A percentile compares a stretch with the other conserved stretches of the same genome.
phyloP scores from a whole-genome alignment of 2,888 invertebrate genomes.

The Hyposoter didymator region DNA sequence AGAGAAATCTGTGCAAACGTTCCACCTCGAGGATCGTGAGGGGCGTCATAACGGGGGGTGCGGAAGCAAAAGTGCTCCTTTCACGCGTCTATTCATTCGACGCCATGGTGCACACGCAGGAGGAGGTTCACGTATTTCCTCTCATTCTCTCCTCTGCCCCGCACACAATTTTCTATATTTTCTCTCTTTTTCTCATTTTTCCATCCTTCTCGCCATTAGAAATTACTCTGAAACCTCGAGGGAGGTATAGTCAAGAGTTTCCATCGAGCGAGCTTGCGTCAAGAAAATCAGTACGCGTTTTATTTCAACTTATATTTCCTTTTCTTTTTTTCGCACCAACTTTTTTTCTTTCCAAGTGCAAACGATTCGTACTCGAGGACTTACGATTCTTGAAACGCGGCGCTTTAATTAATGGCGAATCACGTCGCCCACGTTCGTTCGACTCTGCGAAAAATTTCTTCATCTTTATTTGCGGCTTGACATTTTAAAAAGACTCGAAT shows the following conservation, averaged over 20 bases:
- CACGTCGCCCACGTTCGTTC: neutral
- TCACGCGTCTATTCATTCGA: slow-evolving; percentile 66
- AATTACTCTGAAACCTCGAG: slow-evolving; percentile 56
- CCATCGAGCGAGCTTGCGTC: slow-evolving; percentile 49
- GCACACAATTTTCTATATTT: slow-evolving; percentile 39
- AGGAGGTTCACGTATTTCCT: slow-evolving; percentile 12
- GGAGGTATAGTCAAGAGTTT: slow-evolving; percentile 47
- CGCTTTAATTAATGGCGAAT: slow-evolving; percentile 15
- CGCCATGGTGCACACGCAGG: slow-evolving; percentile 53
- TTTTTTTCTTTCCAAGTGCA: slow-evolving; percentile 7
- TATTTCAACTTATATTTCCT: slow-evolving; percentile 39
- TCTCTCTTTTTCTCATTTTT: slow-evolving; percentile 13
- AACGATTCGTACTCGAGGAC: slow-evolving; percentile 3
- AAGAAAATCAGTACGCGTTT: slow-evolving; percentile 51
- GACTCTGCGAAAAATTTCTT: neutral
- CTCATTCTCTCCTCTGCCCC: neutral
- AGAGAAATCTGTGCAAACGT: slow-evolving; percentile 58
- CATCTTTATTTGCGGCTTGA: neutral
- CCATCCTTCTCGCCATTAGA: slow-evolving; percentile 38
- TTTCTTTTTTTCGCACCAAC: neutral
- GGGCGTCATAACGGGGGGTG: slow-evolving; percentile 45
- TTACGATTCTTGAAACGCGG: neutral
- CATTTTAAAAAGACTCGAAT: neutral
- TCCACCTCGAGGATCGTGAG: slow-evolving; percentile 53
- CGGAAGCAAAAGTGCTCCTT: slow-evolving; percentile 62